Percentiles rank a stretch among this genome's conserved stretches.
Conservation (phyloP, 2,888 invertebrate genomes). For the Eutolmus rufibarbis region DNA sequence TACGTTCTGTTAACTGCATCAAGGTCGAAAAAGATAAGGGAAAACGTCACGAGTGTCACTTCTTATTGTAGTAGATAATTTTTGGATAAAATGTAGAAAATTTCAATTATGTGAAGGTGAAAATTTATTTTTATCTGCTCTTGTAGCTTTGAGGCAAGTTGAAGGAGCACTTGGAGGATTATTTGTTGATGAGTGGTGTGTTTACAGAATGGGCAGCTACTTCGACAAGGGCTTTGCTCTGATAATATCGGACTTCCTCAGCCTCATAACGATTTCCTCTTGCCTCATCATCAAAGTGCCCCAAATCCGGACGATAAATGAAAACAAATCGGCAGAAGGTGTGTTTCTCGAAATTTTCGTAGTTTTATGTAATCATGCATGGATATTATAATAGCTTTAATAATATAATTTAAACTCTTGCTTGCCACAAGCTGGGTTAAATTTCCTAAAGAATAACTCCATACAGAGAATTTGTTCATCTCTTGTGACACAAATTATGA, state of each 20-base stretch:
- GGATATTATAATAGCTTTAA: background rate
- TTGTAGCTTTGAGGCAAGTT: background rate
- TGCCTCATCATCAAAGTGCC: conserved; percentile 83
- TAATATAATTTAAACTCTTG: background rate
- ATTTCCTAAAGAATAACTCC: background rate
- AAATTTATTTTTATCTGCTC: background rate
- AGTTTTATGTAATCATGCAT: background rate
- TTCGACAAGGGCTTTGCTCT: conserved; percentile 57
- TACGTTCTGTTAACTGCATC: too few relatives aligned
- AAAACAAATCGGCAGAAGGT: conserved; percentile 73
- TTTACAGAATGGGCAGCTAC: conserved; percentile 51
- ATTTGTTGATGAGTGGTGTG: background rate
- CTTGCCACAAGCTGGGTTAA: background rate
- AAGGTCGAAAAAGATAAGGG: too few relatives aligned
- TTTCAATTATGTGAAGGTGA: background rate
- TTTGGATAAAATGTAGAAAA: background rate
- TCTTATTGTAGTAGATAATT: too few relatives aligned
- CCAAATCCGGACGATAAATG: conserved; percentile 75
- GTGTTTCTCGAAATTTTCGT: conserved; percentile 63
- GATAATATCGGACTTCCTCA: conserved; percentile 67
- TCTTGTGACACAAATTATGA: too few relatives aligned
- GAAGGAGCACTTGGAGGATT: background rate
- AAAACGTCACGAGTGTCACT: too few relatives aligned
- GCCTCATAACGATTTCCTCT: conserved; percentile 77
- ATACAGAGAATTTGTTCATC: background rate